Base-by-base conservation (phyloP, 2,113 vertebrate species). In the Tonatia bakeri region DNA sequence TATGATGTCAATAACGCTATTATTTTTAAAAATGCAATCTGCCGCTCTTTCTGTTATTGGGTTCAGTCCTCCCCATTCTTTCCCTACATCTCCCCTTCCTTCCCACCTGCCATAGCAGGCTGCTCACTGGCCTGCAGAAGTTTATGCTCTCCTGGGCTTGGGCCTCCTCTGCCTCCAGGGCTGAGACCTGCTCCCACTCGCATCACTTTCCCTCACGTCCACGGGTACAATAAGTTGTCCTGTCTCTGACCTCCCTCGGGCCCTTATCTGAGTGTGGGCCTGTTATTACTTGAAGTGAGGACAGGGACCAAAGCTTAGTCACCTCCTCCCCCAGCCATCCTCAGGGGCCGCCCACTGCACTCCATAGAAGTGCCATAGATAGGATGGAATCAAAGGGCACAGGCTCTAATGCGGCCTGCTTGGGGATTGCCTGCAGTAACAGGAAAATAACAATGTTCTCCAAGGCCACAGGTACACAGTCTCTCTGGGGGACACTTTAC, bases 1-100 rank as follows among this genome's bases (percentile, higher is more conserved):
- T 87, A 93, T 70, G 65, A 86, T 92, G 43, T 47, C 86, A 79
- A 43, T n/a, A 56, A 76, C 40, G 70, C 7, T 73, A 36, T 61
- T 33, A 69, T 5, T 81, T 91, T 33, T 54, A 45, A 83, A 84
- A 75, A 73, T 26, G 47, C 31, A 52, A 13, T 65, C 50, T 15
- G 20, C 75, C 69, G 6, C 19, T 73, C 40, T 95, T 45, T 65
- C 54, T 31, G 16, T 72, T 69, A 3, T 16, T 59, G 64, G 10
- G 52, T 90, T 90, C 59, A 38, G 22, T 87, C 92, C 31, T 85
- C 24, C 24, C 40, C 3, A 1, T 43, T 28, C 13, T 24, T 47
- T 64, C 15, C 11, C 26, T 31, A 1, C 6, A 24, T 16, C 7
- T 17, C 15, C 12, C 11, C 7, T 45, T 59, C 17, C 7, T 50